phyloP scores from a whole-genome alignment of 2,797 vertebrate genomes.

The Danionella dracula region DNA sequence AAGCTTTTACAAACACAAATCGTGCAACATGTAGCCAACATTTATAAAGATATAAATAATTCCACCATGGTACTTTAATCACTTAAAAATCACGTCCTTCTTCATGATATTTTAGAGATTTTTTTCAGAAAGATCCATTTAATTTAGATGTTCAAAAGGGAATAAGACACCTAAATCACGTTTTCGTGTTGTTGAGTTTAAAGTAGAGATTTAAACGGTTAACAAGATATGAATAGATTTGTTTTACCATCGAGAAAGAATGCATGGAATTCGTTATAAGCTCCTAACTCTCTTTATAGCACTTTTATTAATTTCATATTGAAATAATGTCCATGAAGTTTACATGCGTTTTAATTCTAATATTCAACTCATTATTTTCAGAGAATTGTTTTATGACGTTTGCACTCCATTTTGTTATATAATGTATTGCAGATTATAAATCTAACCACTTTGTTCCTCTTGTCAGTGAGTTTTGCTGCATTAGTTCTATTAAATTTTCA shows the following conservation, averaged over 20 bases:
- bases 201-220: conserved; percentile 17
- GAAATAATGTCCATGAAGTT: conserved; percentile 37
- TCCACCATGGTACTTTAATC: conserved; percentile 14
- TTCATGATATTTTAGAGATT: not conserved
- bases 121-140: not conserved
- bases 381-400: conserved; percentile 29
- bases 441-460: too few relatives aligned
- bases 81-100: not conserved
- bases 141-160: too few relatives aligned
- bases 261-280: conserved; percentile 37
- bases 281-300: conserved; percentile 33
- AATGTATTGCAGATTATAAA: too few relatives aligned
- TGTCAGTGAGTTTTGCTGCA: not conserved
- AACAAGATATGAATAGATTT: conserved; percentile 4
- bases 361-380: conserved; percentile 9
- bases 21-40: conserved; percentile 9
- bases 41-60: conserved; percentile 10
- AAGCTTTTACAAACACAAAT: conserved; percentile 13
- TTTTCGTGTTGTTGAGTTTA: conserved; percentile 21
- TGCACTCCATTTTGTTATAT: conserved; percentile 37
- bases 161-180: conserved; percentile 6
- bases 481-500: not conserved
- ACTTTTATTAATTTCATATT: conserved; percentile 49
- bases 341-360: conserved; percentile 29
- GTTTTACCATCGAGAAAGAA: conserved; percentile 29